Conservation (phyloP, 2,797 vertebrate genomes). For the Coranthus polyacanthus region DNA sequence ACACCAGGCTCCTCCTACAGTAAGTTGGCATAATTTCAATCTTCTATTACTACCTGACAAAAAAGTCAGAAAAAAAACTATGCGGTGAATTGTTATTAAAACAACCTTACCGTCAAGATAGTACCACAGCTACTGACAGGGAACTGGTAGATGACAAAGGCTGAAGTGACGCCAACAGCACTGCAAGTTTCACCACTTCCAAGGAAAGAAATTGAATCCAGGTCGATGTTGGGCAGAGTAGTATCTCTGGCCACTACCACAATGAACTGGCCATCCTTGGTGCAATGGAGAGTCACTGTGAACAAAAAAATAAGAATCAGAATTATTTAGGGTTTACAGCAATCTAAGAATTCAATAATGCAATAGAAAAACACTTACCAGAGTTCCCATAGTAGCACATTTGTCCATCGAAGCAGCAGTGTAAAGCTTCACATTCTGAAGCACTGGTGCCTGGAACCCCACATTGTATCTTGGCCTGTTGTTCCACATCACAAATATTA, state of each 20-base stretch:
- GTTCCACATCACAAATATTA: constrained; percentile 62
- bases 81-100: too few species aligned
- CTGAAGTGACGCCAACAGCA: constrained; percentile 58
- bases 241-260: constrained; percentile 76
- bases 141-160: constrained; percentile 82
- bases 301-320: constrained; percentile 18
- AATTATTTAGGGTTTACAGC: background rate
- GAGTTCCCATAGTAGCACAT: constrained; percentile 77
- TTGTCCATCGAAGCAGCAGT: constrained; percentile 78
- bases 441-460: constrained; percentile 38
- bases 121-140: constrained; percentile 76
- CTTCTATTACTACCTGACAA: background rate
- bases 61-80: background rate
- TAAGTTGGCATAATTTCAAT: background rate
- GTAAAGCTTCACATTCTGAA: constrained; percentile 49
- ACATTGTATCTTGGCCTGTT: constrained; percentile 61
- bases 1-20: constrained; percentile 67
- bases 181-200: constrained; percentile 43
- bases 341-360: background rate
- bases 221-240: constrained; percentile 71
- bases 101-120: constrained; percentile 51
- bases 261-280: constrained; percentile 78
- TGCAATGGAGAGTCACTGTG: constrained; percentile 82
- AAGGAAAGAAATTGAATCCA: constrained; percentile 62
- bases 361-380: constrained; percentile 56